Conservation (phyloP, 2,888 invertebrate genomes). For the Macrophya alboannulata region DNA sequence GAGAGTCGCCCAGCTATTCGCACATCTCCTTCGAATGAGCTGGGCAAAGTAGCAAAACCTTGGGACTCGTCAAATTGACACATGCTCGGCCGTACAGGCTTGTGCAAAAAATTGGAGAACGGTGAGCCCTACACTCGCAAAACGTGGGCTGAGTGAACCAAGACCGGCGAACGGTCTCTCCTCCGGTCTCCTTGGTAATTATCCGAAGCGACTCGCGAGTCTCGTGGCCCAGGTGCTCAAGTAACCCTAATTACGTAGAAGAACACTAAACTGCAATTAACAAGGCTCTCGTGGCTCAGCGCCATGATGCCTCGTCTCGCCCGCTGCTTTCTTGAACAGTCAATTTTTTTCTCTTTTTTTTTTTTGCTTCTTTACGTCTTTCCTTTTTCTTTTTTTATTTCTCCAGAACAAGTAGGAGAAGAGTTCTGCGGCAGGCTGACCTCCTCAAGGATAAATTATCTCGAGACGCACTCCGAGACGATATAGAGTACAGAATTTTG, state of each 20-base stretch:
- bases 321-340: conserved; percentile 43
- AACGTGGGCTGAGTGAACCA: conserved; percentile 4
- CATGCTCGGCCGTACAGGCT: conserved; percentile 24
- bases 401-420: conserved; percentile 28
- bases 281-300: conserved; percentile 68
- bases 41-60: conserved; percentile 41
- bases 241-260: conserved; percentile 77
- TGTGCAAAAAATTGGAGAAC: conserved; percentile 14
- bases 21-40: conserved; percentile 17
- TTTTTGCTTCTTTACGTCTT: background rate
- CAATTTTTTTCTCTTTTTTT: conserved; percentile 22
- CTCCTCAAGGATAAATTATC: conserved; percentile 52
- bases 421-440: conserved; percentile 45
- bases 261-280: conserved; percentile 79
- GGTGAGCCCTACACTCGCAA: background rate
- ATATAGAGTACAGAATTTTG: background rate
- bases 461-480: conserved; percentile 17
- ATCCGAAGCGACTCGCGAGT: conserved; percentile 46
- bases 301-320: conserved; percentile 68
- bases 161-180: conserved; percentile 6
- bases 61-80: conserved; percentile 49
- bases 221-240: conserved; percentile 72
- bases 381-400: background rate
- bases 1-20: background rate
- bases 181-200: conserved; percentile 42